Conservation (phyloP, 2,113 vertebrate species). For the Uropsilus gracilis region DNA sequence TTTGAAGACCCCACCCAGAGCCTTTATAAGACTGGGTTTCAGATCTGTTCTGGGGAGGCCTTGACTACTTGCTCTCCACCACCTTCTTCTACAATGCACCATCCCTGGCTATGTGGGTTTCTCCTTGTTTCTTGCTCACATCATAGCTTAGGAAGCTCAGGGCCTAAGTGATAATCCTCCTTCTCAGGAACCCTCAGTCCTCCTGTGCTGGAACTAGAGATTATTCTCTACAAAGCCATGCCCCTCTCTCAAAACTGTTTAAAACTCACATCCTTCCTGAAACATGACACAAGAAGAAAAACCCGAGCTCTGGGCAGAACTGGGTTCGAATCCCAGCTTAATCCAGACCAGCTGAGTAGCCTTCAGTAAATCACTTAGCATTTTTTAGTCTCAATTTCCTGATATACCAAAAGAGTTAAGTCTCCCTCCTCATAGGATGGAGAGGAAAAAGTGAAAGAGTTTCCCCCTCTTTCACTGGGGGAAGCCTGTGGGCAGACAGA, state of each 20-base stretch:
- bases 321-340: not conserved
- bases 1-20: not conserved
- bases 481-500: not conserved
- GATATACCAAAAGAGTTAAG: not conserved
- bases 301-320: not conserved
- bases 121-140: not conserved
- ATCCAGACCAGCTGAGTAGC: not conserved
- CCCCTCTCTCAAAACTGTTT: not conserved
- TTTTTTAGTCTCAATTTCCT: not conserved
- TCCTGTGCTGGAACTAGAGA: not conserved
- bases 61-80: not conserved
- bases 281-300: not conserved
- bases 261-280: not conserved
- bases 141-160: not conserved
- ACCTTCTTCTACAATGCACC: not conserved
- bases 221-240: not conserved
- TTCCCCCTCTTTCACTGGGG: too few species aligned
- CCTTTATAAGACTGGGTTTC: not conserved
- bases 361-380: not conserved
- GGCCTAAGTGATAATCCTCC: not conserved
- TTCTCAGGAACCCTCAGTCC: not conserved
- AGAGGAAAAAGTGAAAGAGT: not conserved
- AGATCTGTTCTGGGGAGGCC: not conserved
- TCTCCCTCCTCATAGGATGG: not conserved
- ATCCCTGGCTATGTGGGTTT: not conserved